Base-by-base conservation (phyloP, 2,797 vertebrate genomes). In the Lacerta viridis region DNA sequence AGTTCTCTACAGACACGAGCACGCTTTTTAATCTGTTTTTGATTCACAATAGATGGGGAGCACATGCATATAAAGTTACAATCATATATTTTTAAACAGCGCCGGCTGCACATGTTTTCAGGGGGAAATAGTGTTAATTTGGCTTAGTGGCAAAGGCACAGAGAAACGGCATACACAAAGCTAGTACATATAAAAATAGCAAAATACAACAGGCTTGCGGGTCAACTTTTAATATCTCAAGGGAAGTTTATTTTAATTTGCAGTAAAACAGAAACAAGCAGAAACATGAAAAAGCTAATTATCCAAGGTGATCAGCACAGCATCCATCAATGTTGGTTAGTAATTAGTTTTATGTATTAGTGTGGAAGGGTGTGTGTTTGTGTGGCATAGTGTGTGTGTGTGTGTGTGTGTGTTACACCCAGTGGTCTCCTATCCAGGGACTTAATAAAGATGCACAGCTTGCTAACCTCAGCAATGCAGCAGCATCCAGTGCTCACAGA, bases 181-280 rank as follows among this genome's bases (percentile, higher is more conserved):
- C 18, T 46, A 18, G 55, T 36, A 33, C 29, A 33, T 80, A 8
- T 13, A 86, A 68, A 50, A 78, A 78, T 66, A 46, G 6, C 6
- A 68, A 43, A 43, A 68, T 29, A 78, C 64, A 86, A 79, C 43
- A 79, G 11, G 43, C n/a, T 7, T 69, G 36, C 4, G 20, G 41
- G n/a, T 36, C 76, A 86, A 36, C 23, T 79, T 86, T 69, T 27
- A 69, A 50, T 39, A 18, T 86, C 76, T 86, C 64, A 36, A 79
- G 43, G 75, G 75, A 86, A 78, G 83, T 43, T 85, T 76, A 76
- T 61, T 64, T 85, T 76, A 39, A 78, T 86, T 68, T 68, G 29
- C 61, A 66, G 50, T 68, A 76, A 76, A 76, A 74, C 33, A 61
- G 71, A 59, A 61, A 85, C 84, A 46, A 61, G 75, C 61, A 78